A percentile compares a stretch with the other conserved stretches of the same genome.
phyloP scores from a whole-genome alignment of 23 tunicate species.

The Botrylloides violaceus region DNA sequence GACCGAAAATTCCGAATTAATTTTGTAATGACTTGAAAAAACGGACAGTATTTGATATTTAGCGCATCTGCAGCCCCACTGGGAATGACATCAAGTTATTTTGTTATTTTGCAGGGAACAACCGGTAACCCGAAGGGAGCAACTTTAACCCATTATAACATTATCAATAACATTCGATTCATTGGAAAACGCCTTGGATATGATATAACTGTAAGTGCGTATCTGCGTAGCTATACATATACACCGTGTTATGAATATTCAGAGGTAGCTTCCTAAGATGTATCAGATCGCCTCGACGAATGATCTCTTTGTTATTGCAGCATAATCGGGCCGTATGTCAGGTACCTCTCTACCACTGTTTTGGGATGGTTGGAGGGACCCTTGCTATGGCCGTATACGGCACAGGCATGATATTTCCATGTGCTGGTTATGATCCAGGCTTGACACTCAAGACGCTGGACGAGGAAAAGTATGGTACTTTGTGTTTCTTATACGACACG shows the following conservation, averaged over 20 bases:
- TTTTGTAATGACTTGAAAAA: too few species aligned
- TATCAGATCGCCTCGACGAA: background rate
- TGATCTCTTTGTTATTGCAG: conserved; percentile 22
- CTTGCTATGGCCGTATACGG: conserved; percentile 54
- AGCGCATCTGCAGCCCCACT: too few species aligned
- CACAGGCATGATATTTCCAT: conserved; percentile 56
- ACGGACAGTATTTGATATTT: too few species aligned
- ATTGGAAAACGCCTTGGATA: conserved; percentile 57
- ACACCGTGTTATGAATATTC: too few species aligned
- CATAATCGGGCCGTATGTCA: conserved; percentile 64
- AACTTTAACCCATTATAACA: conserved; percentile 83
- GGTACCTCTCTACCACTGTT: conserved; percentile 96
- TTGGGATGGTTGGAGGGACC: conserved; percentile 85
- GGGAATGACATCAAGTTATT: too few species aligned
- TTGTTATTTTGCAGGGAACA: conserved; percentile 71
- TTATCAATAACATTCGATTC: conserved; percentile 70
- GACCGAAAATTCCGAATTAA: too few species aligned
- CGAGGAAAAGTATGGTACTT: conserved; percentile 46
- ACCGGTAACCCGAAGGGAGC: conserved; percentile 98
- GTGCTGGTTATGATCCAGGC: conserved; percentile 72
- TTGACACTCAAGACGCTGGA: conserved; percentile 42
- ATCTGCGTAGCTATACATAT: too few species aligned
- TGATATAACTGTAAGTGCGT: conserved; percentile 33
- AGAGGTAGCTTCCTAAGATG: background rate
- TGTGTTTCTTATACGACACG: background rate